Percentiles rank a stretch among this genome's conserved stretches.
phyloP scores from a whole-genome alignment of 2,797 vertebrate species.

The Myotis myotis region DNA sequence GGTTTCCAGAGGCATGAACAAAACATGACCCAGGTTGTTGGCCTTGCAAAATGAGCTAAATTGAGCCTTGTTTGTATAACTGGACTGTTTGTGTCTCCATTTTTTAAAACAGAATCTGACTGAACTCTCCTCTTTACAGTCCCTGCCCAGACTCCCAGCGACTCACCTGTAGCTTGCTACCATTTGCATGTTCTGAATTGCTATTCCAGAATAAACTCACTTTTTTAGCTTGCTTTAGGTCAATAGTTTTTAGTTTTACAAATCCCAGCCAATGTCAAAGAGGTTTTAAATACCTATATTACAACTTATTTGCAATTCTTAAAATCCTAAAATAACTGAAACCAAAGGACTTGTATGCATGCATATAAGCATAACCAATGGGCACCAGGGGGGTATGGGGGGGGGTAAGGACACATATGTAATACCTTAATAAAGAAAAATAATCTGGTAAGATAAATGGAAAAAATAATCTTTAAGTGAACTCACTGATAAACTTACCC shows the following conservation, averaged over 20 bases:
- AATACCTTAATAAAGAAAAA: too few relatives aligned
- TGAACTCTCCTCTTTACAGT: neutral
- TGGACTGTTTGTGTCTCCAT: neutral
- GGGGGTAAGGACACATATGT: too few relatives aligned
- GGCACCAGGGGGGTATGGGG: too few relatives aligned
- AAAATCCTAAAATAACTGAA: neutral
- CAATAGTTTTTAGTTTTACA: neutral
- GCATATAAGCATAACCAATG: too few relatives aligned
- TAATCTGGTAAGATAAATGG: neutral
- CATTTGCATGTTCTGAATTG: neutral
- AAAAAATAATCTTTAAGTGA: neutral
- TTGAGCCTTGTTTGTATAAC: neutral
- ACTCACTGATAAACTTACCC: neutral
- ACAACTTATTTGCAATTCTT: neutral
- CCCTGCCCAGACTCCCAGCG: neutral
- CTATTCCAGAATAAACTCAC: neutral
- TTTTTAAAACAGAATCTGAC: neutral
- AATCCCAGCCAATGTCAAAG: neutral
- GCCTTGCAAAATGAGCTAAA: neutral
- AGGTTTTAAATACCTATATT: neutral
- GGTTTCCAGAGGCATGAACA: neutral
- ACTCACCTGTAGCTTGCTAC: neutral
- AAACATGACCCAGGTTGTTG: neutral
- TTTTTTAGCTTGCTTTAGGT: neutral
- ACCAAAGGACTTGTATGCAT: neutral